Base-by-base conservation (phyloP, 2,797 vertebrate genomes). In the Myiotriccus ornatus region DNA sequence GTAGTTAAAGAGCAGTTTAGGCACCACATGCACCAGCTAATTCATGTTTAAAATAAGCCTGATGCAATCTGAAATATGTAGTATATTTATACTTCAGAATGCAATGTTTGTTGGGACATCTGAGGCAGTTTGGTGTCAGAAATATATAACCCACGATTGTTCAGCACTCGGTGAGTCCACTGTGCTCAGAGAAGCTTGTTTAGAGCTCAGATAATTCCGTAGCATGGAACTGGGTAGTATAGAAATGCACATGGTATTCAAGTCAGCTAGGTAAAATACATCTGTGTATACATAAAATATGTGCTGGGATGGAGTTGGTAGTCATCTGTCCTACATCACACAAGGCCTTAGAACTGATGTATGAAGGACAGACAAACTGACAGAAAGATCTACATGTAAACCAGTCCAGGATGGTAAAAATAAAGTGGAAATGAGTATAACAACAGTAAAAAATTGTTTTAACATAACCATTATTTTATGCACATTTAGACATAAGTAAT, bases 391-490 rank as follows among this genome's bases (percentile, higher is more conserved):
- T 22, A 44, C 4, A 2, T 34, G 37, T 50, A 80, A 85, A 21
- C 53, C 14, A 73, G 34, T 49, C 12, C n/a, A 74, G 39, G 46
- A 87, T 62, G 12, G 49, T 53, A 56, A 90, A 92, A 75, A 76
- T 52, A 88, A 95, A 79, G 84, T 67, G 19, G 62, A 89, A 97
- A 84, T 71, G 23, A 93, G 52, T 90, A 70, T 74, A 93, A 93
- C 34, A 92, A 50, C 68, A 84, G 43, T 16, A 90, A 64, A 79
- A 67, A 89, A 63, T 67, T 65, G 21, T 92, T 92, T 74, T 65
- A 94, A 93, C 28, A 90, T 89, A 96, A 96, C 41, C 35, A 84
- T 92, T 90, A 52, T 87, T 93, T 92, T 90, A 69, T 62, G 92
- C 5, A 59, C 94, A 88, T 81, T 43, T 57, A 97, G 80, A 60